Conservation (phyloP, 35 echinoderm and acorn worm species). For the Nesometra sesokonis region DNA sequence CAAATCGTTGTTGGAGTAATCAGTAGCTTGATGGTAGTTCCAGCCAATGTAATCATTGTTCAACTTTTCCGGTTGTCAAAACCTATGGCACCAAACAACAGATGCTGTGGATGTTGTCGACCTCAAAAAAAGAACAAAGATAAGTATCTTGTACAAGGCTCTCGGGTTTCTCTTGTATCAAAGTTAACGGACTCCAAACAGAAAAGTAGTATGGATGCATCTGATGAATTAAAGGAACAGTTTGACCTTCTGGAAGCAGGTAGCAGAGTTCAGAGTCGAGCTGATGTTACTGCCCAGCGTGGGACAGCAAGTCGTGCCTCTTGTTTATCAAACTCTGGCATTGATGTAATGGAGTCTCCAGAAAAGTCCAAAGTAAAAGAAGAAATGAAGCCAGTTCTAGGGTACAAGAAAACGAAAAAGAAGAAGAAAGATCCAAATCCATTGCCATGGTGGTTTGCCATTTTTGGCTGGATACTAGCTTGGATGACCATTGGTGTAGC, state of each 20-base stretch:
- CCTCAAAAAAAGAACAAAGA: constrained; percentile 37
- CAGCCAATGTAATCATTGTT: constrained; percentile 69
- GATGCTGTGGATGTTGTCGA: constrained; percentile 38
- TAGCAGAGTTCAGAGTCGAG: constrained; percentile 18
- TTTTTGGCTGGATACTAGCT: constrained; percentile 60
- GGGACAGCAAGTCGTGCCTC: background rate
- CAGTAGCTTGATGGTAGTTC: constrained; percentile 84
- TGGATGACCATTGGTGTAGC: constrained; percentile 50
- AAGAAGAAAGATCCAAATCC: constrained; percentile 76
- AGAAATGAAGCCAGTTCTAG: constrained; percentile 53
- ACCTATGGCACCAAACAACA: constrained; percentile 31
- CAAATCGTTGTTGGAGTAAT: constrained; percentile 78
- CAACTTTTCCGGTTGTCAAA: constrained; percentile 81
- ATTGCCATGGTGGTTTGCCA: constrained; percentile 62
- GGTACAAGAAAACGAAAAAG: constrained; percentile 63
- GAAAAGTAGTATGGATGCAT: constrained; percentile 65
- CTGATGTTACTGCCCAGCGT: background rate
- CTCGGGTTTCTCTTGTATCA: background rate
- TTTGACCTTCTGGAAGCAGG: constrained; percentile 62
- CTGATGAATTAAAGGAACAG: constrained; percentile 72
- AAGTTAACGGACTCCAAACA: constrained; percentile 31
- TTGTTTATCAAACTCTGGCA: background rate
- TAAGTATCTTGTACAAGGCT: background rate
- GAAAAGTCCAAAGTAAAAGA: background rate
- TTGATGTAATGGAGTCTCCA: constrained; percentile 2